Conservation (phyloP, 1,140 invertebrate species). For the Cyrtorhinus lividipennis region DNA sequence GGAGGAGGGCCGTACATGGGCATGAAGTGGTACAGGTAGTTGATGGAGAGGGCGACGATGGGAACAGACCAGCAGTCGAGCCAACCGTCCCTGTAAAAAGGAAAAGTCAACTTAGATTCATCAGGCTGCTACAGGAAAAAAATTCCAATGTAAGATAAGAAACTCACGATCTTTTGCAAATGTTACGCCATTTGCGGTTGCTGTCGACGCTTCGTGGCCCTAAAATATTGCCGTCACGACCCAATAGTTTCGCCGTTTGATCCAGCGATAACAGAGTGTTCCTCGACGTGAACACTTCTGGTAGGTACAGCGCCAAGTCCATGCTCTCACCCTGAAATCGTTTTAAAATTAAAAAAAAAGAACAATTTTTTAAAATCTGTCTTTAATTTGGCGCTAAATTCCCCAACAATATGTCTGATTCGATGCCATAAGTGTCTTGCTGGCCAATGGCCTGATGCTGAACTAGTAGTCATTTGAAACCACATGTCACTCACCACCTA, state of each 20-base stretch:
- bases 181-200: conserved; percentile 70
- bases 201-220: conserved; percentile 26
- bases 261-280: conserved; percentile 71
- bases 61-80: conserved; percentile 91
- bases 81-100: conserved; percentile 56
- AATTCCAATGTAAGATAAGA: too few species aligned
- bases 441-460: too few species aligned
- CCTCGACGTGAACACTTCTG: conserved; percentile 77
- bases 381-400: too few species aligned
- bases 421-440: too few species aligned
- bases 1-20: conserved; percentile 70
- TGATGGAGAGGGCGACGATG: conserved; percentile 78
- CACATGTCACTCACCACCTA: too few species aligned
- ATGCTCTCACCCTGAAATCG: conserved; percentile 72
- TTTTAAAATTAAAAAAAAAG: too few species aligned
- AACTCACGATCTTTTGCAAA: conserved; percentile 70
- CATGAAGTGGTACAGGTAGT: conserved; percentile 81
- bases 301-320: conserved; percentile 75
- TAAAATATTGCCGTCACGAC: conserved; percentile 49
- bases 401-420: too few species aligned
- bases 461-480: too few species aligned
- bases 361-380: too few species aligned
- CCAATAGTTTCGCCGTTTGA: conserved; percentile 72
- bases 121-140: conserved; percentile 25
- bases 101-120: conserved; percentile 18